A percentile compares a stretch with the other conserved stretches of the same genome.
phyloP scores from a whole-genome alignment of 2,888 invertebrate species.

The Sesamia inferens region DNA sequence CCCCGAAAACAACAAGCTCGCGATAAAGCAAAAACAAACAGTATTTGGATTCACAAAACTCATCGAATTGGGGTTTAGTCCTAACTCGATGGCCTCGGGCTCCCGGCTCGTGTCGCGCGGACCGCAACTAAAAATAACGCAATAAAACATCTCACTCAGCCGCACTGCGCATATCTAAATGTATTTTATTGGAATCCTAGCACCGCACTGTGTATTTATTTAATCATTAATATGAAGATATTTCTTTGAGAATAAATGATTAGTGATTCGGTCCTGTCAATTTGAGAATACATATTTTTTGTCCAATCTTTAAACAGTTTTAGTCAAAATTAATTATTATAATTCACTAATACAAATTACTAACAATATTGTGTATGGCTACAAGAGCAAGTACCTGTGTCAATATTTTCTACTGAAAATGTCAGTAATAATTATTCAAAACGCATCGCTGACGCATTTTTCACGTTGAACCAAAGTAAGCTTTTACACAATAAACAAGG shows the following conservation, averaged over 20 bases:
- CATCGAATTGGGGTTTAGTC: conserved; percentile 24
- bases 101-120: conserved; percentile 7
- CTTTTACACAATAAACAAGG: neutral
- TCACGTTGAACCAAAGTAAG: neutral
- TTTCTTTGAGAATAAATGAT: neutral
- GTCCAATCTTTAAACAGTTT: neutral
- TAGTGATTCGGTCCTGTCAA: neutral
- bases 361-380: neutral
- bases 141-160: conserved; percentile 54
- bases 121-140: conserved; percentile 54
- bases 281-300: neutral
- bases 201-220: conserved; percentile 24
- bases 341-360: neutral
- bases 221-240: conserved; percentile 9
- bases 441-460: neutral
- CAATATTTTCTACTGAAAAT: neutral
- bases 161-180: conserved; percentile 54
- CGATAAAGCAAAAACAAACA: neutral
- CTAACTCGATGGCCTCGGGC: conserved; percentile 18
- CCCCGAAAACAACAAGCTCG: neutral
- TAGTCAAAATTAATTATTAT: conserved; percentile 3
- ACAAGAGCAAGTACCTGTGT: neutral
- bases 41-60: conserved; percentile 18
- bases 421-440: neutral
- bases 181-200: conserved; percentile 42